Base-by-base conservation (phyloP, 1,140 invertebrate genomes). In the Drosophila fuyamai region DNA sequence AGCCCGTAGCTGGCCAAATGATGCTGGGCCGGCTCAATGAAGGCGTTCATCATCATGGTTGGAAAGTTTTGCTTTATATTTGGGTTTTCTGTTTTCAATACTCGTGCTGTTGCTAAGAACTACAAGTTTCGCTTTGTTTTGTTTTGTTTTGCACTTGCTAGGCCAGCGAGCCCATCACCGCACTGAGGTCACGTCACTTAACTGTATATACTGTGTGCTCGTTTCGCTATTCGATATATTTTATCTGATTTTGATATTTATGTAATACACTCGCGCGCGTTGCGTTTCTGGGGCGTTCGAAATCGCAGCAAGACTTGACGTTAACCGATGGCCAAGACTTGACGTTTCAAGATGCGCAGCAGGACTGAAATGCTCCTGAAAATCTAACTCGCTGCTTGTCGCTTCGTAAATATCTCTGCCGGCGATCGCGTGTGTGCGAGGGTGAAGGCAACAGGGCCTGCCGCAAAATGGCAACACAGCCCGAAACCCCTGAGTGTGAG, bases 1-100 rank as follows among this genome's bases (percentile, higher is more conserved):
- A 97, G 93, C 38, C 95, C 95, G 90, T 95, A 95, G 18, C 94
- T 93, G 40, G 95, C 95, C 90, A 96, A 94, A 92, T 96, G 95
- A 93, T 95, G 94, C 92, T 94, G 90, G 53, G 84, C 70, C 38
- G 93, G 94, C 83, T 97, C 96, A 93, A 97, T 95, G 88, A 97
- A 97, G 18, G 96, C 95, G 92, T 96, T 97, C 94, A 97, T 95
- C 90, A 92, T 92, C 90, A 92, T 92, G 32, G 61, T 90, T 76
- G 59, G 6, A 60, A 18, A 61, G 56, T 68, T 63, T 38, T 36
- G 23, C 35, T 38, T 43, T 2, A 13, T 16, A 8, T 23, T 9
- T 18, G 5, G 3, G 23, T 23, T 23, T 23, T 27, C 18, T 23
- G 44, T 63, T 66, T 18, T 53, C 41, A 16, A 18, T 46, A 38